Evolutionary conservation across 2,797 vertebrate species (phyloP).

Genomic region (Uromys caudimaculatus): DNA sequence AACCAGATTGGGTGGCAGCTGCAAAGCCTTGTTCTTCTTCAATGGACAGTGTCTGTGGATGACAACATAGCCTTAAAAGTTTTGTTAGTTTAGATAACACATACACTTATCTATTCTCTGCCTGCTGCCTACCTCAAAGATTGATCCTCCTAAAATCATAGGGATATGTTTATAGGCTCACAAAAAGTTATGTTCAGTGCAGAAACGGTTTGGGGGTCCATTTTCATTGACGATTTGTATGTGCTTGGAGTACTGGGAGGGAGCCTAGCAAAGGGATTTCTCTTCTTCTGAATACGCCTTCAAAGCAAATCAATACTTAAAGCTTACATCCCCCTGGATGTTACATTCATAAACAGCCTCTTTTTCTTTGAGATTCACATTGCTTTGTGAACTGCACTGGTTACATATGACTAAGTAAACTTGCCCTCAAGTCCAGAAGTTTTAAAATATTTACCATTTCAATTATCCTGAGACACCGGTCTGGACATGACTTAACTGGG

Average conservation of each 20-base stretch:
- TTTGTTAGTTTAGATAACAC: background rate
- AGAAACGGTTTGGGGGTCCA: background rate
- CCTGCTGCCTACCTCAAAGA: background rate
- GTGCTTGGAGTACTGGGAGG: background rate
- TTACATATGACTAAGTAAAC: background rate
- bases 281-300: background rate
- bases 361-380: conserved; percentile 16
- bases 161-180: background rate
- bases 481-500: background rate
- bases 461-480: background rate
- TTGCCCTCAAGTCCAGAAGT: background rate
- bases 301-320: conserved; percentile 34
- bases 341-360: background rate
- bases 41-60: background rate
- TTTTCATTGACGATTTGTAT: conserved; percentile 31
- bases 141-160: background rate
- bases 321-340: background rate
- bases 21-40: background rate
- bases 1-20: background rate
- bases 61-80: background rate
- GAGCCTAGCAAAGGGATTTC: background rate
- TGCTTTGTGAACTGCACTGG: background rate
- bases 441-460: background rate
- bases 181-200: background rate
- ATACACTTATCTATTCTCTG: background rate